Conservation (phyloP, 2,797 vertebrate species). For the Phylloscopus collybita region DNA sequence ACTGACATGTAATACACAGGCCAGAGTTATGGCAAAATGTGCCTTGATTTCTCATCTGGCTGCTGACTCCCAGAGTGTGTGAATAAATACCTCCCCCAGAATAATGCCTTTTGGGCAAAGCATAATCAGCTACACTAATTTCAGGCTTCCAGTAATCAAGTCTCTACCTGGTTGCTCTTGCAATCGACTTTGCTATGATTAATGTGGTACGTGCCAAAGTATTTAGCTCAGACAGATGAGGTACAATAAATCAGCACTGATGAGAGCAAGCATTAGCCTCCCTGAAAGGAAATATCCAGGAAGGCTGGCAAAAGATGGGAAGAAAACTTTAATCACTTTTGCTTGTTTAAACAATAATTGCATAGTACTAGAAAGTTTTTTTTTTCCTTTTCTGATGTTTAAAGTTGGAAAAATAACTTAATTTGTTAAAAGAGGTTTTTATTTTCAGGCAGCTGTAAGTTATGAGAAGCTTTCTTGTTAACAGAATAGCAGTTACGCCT, state of each 20-base stretch:
- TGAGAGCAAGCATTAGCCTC: neutral
- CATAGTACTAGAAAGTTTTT: neutral
- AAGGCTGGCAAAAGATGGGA: neutral
- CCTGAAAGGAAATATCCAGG: neutral
- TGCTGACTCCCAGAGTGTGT: neutral
- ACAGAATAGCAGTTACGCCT: neutral
- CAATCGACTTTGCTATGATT: conserved; percentile 2
- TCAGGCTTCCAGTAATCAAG: conserved; percentile 43
- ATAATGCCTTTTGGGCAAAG: neutral
- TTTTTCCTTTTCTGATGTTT: neutral
- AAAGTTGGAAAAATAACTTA: neutral
- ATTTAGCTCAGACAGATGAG: neutral
- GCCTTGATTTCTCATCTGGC: neutral
- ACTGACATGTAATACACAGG: neutral
- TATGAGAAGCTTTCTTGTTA: neutral
- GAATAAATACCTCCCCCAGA: neutral
- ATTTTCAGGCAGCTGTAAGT: neutral
- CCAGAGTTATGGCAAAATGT: neutral
- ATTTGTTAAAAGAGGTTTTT: neutral
- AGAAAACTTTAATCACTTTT: neutral
- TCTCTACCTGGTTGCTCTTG: conserved; percentile 31
- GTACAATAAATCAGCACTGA: neutral
- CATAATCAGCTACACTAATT: conserved; percentile 32
- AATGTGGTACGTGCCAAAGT: neutral
- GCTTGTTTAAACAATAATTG: neutral